Conservation (phyloP, 2,113 vertebrate genomes). For the Lamprotornis superbus region DNA sequence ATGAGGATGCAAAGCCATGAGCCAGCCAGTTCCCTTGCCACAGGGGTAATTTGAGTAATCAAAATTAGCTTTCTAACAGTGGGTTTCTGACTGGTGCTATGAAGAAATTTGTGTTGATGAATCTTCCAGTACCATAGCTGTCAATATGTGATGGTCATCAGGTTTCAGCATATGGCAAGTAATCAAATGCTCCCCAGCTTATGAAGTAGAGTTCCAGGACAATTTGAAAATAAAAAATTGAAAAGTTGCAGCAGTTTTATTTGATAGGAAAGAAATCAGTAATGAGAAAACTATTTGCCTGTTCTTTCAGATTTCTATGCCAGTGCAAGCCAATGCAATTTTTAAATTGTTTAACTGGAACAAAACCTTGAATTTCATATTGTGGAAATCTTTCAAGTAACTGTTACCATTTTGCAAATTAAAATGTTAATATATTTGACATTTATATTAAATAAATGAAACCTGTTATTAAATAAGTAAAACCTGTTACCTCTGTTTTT, state of each 20-base stretch:
- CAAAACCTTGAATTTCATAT: neutral
- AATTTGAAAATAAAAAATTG: neutral
- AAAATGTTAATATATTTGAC: neutral
- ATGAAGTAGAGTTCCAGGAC: neutral
- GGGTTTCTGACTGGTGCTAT: neutral
- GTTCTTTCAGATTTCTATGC: neutral
- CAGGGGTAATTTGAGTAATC: neutral
- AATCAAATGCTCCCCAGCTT: neutral
- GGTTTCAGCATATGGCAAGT: neutral
- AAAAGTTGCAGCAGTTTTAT: neutral
- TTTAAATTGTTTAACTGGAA: neutral
- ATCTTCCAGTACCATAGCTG: neutral
- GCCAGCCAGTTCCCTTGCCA: neutral
- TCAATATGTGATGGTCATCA: neutral
- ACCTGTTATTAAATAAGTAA: neutral
- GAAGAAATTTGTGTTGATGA: neutral
- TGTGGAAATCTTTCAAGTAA: neutral
- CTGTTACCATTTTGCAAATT: neutral
- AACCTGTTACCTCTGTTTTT: neutral
- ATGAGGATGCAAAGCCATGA: neutral
- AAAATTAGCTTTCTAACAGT: neutral
- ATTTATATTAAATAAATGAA: neutral
- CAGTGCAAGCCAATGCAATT: neutral
- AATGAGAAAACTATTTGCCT: neutral
- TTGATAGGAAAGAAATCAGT: neutral